A percentile compares a stretch with the other conserved stretches of the same genome.
phyloP scores from a whole-genome alignment of 2,797 vertebrate species.

The Oryzias sinensis region DNA sequence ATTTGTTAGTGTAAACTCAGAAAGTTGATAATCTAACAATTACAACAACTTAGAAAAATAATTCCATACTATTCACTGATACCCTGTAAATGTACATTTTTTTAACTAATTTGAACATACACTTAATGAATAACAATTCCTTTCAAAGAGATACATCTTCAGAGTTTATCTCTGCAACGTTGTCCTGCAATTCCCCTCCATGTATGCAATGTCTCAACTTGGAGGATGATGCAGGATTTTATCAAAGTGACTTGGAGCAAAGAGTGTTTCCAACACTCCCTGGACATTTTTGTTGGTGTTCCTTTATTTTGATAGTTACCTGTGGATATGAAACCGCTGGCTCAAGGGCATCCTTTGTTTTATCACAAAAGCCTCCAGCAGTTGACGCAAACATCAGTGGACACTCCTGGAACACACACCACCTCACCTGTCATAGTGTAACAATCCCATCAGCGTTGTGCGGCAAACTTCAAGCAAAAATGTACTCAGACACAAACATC shows the following conservation, averaged over 20 bases:
- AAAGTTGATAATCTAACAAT: no score
- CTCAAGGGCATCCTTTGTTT: constrained; percentile 71
- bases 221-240: constrained; percentile 32
- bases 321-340: constrained; percentile 66
- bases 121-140: no score
- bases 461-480: constrained; percentile 68
- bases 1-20: no score
- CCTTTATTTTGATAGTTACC: constrained; percentile 62
- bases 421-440: constrained; percentile 67
- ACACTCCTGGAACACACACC: constrained; percentile 67
- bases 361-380: constrained; percentile 63
- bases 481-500: constrained; percentile 57
- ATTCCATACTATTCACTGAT: no score
- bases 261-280: constrained; percentile 51
- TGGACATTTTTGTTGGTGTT: constrained; percentile 53
- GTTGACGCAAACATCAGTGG: constrained; percentile 70
- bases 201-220: constrained; percentile 1
- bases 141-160: no score
- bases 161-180: no score
- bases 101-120: no score
- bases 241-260: constrained; percentile 47
- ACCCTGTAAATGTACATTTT: no score
- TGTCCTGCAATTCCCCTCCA: no score
- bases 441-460: constrained; percentile 60
- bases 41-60: no score